Base-by-base conservation (phyloP, 2,888 invertebrate genomes). In the Papilio elwesi region DNA sequence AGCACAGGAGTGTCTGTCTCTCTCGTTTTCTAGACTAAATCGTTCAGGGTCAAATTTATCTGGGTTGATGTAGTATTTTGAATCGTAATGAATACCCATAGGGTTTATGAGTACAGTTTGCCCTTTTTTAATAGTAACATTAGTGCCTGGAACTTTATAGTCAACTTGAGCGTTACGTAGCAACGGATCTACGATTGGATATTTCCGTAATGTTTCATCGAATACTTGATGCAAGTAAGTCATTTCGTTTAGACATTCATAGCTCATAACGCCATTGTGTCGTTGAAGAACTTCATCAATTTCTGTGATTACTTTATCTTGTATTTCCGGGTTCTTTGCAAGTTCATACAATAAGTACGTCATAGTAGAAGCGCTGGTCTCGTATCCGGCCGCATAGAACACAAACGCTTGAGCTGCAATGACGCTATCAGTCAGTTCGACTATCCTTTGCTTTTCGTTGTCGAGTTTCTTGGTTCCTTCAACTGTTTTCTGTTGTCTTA, bases 31-130 rank as follows among this genome's bases (percentile, higher is more conserved):
- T 0, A 83, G 71, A 15, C 82, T 79, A 80, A 94, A 94, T 73
- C 93, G 82, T 51, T 93, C 90, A 5, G 94, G 94, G 71, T 92
- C 87, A 78, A 94, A 94, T 63, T 83, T 83, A 57, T 87, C 84
- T 8, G 94, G 94, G 13, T 94, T 81, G 0, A 87, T 83, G 76
- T 88, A 94, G 75, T 90, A 85, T 65, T 85, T 81, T 11, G 86
- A 83, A 76, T 94, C 92, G 51, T 86, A 78, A 75, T 94, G 94
- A 38, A 94, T 83, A 8, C 87, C 89, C 15, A 79, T 70, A 15
- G 83, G 78, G 0, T 91, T 86, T 15, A 93, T 74, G 0, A 86
- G 36, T 6, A 92, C 79, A 2, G 80, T 79, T 12, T 78, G 79
- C 0, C 86, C 89, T 74, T 90, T 89, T 51, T 88, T 80, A 13